Percentiles rank a stretch among this genome's conserved stretches.
These are phyloP conservation scores for Ceratotherium simum DNA, from an alignment of 2,113 vertebrate species.

Conservation along the genomic window DNA sequence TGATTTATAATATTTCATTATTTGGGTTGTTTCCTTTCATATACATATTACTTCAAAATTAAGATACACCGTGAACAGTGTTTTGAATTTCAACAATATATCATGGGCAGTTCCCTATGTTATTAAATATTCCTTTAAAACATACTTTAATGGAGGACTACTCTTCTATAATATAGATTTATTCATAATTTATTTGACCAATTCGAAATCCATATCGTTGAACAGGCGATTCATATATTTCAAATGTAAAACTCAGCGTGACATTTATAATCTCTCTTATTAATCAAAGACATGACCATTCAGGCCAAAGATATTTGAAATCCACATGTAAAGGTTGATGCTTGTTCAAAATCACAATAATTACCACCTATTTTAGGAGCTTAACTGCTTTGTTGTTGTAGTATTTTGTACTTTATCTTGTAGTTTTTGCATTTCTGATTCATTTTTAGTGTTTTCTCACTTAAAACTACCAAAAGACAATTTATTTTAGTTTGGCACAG, in stretches of 20 bases:
- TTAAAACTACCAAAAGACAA: background rate
- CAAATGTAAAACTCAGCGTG: background rate
- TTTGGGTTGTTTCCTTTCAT: background rate
- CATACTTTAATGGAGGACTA: background rate
- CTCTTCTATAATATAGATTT: background rate
- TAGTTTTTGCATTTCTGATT: background rate
- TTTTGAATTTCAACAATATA: background rate
- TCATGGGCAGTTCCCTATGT: background rate
- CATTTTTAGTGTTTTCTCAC: background rate
- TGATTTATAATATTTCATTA: background rate
- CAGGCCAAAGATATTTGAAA: background rate
- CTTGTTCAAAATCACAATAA: background rate
- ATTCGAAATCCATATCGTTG: background rate
- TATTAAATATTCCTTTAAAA: slow-evolving; percentile 18
- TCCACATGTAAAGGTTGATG: background rate
- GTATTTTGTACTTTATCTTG: background rate
- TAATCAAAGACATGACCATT: background rate
- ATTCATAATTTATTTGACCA: background rate
- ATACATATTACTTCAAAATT: background rate
- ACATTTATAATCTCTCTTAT: background rate
- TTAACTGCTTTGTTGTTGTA: background rate
- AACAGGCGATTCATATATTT: background rate
- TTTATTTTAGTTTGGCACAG: background rate
- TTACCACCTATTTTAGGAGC: background rate
- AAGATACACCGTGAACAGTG: background rate